A percentile compares a stretch with the other conserved stretches of the same genome.
Evolutionary conservation across 2,888 invertebrate genomes (phyloP).

Genomic region (Diadegma fenestrale): DNA sequence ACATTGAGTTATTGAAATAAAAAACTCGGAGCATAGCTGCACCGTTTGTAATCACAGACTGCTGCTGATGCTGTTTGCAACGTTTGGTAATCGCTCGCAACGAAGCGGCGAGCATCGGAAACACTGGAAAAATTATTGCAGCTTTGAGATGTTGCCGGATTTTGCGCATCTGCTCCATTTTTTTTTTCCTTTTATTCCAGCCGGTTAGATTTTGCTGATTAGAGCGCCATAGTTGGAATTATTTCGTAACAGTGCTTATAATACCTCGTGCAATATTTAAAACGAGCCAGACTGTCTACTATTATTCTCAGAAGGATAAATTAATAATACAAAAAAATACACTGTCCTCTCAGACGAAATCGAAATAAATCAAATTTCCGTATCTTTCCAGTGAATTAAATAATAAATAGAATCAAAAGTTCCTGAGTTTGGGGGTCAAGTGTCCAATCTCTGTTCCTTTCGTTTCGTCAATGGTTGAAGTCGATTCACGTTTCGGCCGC

Average conservation of each 20-base stretch:
- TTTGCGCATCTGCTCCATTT: slow-evolving; percentile 39
- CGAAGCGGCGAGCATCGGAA: slow-evolving; percentile 54
- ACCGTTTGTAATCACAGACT: slow-evolving; percentile 59
- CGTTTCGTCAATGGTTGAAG: neutral
- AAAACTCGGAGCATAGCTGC: slow-evolving; percentile 68
- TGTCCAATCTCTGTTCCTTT: neutral
- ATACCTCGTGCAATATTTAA: neutral
- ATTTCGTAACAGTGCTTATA: neutral
- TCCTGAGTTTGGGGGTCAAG: neutral
- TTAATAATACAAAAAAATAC: neutral
- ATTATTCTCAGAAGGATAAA: neutral
- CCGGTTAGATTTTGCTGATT: slow-evolving; percentile 6
- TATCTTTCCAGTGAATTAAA: neutral
- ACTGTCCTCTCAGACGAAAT: neutral
- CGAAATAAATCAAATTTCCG: neutral
- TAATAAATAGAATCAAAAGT: neutral
- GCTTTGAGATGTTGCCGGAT: slow-evolving; percentile 34
- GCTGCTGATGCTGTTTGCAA: slow-evolving; percentile 23
- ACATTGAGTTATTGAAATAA: slow-evolving; percentile 67
- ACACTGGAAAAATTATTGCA: slow-evolving; percentile 32
- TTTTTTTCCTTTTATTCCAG: slow-evolving; percentile 11
- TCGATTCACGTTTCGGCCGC: neutral
- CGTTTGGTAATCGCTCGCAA: slow-evolving; percentile 35
- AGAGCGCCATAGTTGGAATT: slow-evolving; percentile 22
- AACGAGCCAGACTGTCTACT: neutral